Evolutionary conservation across 2,888 invertebrate genomes (phyloP).

Genomic region (Barypeithes pellucidus): DNA sequence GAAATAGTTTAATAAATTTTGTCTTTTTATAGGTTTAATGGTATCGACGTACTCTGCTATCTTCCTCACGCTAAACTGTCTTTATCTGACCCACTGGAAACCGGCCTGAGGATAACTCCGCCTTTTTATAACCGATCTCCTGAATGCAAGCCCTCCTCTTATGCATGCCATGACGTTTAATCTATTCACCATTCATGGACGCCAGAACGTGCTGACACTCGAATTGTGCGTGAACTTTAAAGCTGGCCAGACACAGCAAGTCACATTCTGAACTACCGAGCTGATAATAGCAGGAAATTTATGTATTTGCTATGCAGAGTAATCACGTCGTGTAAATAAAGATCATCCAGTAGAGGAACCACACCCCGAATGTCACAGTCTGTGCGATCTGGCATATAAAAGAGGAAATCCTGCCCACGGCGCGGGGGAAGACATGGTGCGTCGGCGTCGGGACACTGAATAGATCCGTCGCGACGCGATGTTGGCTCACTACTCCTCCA

Average conservation of each 20-base stretch:
- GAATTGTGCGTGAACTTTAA: slow-evolving; percentile 39
- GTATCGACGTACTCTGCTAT: slow-evolving; percentile 54
- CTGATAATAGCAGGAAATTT: slow-evolving; percentile 57
- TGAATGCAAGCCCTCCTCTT: slow-evolving; percentile 66
- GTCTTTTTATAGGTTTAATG: slow-evolving; percentile 65
- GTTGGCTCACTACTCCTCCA: slow-evolving; percentile 50
- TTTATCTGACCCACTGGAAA: slow-evolving; percentile 54
- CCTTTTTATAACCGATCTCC: slow-evolving; percentile 66
- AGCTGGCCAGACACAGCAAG: slow-evolving; percentile 48
- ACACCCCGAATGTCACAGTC: slow-evolving; percentile 73
- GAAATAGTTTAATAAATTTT: slow-evolving; percentile 64
- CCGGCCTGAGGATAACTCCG: slow-evolving; percentile 64
- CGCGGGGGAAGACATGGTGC: slow-evolving; percentile 66
- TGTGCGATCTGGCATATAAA: slow-evolving; percentile 75
- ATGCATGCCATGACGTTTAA: slow-evolving; percentile 61
- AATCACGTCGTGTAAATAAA: slow-evolving; percentile 64
- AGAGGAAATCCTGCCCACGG: slow-evolving; percentile 71
- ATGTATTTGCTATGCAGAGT: slow-evolving; percentile 62
- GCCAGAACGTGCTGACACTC: slow-evolving; percentile 50
- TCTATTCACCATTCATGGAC: slow-evolving; percentile 52
- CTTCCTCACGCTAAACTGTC: slow-evolving; percentile 55
- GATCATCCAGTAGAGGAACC: slow-evolving; percentile 70
- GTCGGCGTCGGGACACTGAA: slow-evolving; percentile 69
- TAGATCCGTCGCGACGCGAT: slow-evolving; percentile 53
- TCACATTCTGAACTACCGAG: slow-evolving; percentile 48